Evolutionary conservation across 2,888 invertebrate genomes (phyloP).

Genomic region (Aleiodes testaceus): DNA sequence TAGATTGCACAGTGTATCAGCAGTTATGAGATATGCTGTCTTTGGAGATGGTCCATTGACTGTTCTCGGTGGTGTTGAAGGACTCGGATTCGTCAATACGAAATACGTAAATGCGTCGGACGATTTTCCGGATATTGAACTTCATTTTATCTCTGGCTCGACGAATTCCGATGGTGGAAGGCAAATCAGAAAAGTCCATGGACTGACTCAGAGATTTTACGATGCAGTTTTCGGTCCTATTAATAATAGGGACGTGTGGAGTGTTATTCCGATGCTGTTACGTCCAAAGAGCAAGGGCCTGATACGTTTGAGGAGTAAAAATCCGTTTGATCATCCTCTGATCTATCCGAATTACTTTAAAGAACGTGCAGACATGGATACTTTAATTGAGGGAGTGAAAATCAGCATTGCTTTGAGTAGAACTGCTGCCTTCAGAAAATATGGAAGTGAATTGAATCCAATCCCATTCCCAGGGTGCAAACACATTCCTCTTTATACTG

Average conservation of each 20-base stretch:
- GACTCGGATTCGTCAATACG: conserved; percentile 91
- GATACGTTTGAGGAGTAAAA: conserved; percentile 85
- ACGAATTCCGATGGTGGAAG: conserved; percentile 90
- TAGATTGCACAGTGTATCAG: conserved; percentile 84
- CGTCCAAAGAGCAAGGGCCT: conserved; percentile 89
- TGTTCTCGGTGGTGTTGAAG: conserved; percentile 91
- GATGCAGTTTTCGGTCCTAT: conserved; percentile 83
- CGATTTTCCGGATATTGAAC: conserved; percentile 92
- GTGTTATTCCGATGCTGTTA: conserved; percentile 87
- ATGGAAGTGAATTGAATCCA: conserved; percentile 82
- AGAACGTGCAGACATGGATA: conserved; percentile 86
- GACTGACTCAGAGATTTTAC: conserved; percentile 83
- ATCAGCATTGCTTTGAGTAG: conserved; percentile 86
- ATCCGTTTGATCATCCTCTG: conserved; percentile 90
- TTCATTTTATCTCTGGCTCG: conserved; percentile 91
- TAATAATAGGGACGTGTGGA: conserved; percentile 86
- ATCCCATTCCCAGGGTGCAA: conserved; percentile 86
- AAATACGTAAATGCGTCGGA: conserved; percentile 86
- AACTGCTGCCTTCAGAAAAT: conserved; percentile 84
- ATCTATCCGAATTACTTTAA: conserved; percentile 94
- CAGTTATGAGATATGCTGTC: conserved; percentile 88
- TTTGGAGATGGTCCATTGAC: conserved; percentile 89
- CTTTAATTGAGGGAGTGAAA: conserved; percentile 89
- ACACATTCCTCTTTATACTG: conserved; percentile 80
- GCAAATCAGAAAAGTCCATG: conserved; percentile 86